Base-by-base conservation (phyloP, 1,140 invertebrate species). In the Diploscapter pachys region DNA sequence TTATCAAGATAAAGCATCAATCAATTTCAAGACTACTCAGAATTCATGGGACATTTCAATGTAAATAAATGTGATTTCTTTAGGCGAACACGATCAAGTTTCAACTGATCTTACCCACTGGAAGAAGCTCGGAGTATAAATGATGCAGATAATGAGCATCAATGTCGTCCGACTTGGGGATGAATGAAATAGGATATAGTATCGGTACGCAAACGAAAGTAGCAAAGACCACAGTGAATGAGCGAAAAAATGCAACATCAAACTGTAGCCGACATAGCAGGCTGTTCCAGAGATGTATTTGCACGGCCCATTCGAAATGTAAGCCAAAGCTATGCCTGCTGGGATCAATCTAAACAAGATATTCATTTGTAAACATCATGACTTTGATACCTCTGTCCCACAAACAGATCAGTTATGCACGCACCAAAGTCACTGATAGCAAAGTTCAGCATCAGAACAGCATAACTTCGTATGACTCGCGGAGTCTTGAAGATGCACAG, bases 351-450 rank as follows among this genome's bases (percentile, higher is more conserved):
- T 68, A 6, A 53, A 68, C 53, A 6, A 31, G 31, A 31, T 31
- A 31, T 31, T 31, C 31, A 31, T 31, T 31, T 1, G 31, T 8
- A 64, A 31, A 8, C 0, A 6, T 5, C 51, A 13, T 1, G 13
- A 64, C 66, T 13, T 31, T 64, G 6, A 8, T 31, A 64, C 63
- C 63, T 65, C 51, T 73, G 72, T 49, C 67, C 57, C 52, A 73
- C 73, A n/a, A 74, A 74, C 8, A 74, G 50, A 51, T 64, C 73
- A 4, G 70, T 56, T 13, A 69, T 48, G 51, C 73, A 74, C 0
- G 61, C 73, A 11, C 49, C 68, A 61, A 74, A 74, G 56, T 74
- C 73, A 13, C 65, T 74, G 9, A 74, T 51, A 3, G 65, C 73
- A 31, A 74, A 74, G 50, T 74, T 74, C 4, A 74, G 51, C 31